Evolutionary conservation across 2,113 vertebrate genomes (phyloP).

Genomic region (Nerophis lumbriciformis): DNA sequence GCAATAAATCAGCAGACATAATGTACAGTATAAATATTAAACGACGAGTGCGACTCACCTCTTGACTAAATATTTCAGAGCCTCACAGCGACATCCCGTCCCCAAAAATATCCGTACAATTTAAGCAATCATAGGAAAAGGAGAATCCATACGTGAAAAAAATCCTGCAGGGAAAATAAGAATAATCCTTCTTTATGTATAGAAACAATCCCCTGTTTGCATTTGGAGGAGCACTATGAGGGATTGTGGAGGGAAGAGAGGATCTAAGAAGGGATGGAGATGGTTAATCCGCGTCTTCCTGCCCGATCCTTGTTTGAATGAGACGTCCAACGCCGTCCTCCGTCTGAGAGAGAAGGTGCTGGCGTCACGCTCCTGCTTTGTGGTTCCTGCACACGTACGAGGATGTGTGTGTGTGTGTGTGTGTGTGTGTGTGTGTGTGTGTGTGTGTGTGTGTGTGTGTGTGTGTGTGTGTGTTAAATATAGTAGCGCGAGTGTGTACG

Average conservation of each 20-base stretch:
- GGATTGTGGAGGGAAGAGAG: conserved; percentile 44
- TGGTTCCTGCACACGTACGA: conserved; percentile 58
- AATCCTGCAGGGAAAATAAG: conserved; percentile 34
- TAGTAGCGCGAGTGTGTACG: conserved; percentile 69
- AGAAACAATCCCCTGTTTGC: conserved; percentile 38
- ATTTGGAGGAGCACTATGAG: conserved; percentile 21
- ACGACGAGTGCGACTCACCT: conserved; percentile 48
- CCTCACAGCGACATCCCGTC: conserved; percentile 23
- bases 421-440: conserved; percentile 13
- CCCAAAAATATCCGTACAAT: conserved; percentile 11
- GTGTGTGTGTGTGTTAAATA: conserved; percentile 66
- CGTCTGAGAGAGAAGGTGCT: conserved; percentile 42
- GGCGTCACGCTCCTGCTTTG: conserved; percentile 57
- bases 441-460: conserved; percentile 31
- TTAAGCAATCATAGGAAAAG: conserved; percentile 13
- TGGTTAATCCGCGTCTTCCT: conserved; percentile 59
- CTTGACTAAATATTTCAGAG: conserved; percentile 36
- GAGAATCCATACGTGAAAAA: conserved; percentile 46
- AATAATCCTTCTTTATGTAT: conserved; percentile 53
- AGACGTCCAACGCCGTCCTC: conserved; percentile 48
- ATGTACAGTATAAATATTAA: too few species aligned
- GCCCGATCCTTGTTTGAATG: conserved; percentile 49
- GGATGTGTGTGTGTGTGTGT: conserved; percentile 23
- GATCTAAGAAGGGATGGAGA: conserved; percentile 51
- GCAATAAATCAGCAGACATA: too few species aligned